Base-by-base conservation (phyloP, 2,888 invertebrate species). In the Celastrina argiolus region DNA sequence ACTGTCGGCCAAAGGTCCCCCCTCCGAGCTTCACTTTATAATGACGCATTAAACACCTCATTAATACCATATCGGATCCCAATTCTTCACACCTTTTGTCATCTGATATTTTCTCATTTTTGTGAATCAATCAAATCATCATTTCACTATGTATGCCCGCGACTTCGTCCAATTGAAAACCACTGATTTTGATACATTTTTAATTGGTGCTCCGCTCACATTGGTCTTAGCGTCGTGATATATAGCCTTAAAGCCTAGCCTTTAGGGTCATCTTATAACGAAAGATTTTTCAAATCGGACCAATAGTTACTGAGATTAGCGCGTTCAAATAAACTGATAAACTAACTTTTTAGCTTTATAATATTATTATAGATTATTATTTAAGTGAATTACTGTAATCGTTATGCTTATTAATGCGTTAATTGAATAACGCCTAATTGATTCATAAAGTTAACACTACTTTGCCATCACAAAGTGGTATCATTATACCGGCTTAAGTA, bases 41-140 rank as follows among this genome's bases (percentile, higher is more conserved):
- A 71, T 66, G 69, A 72, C 69, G 71, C 72, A 69, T 71, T 72
- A 69, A 74, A 70, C 64, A 70, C 67, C 71, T 74, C 72, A 66
- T 58, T 59, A 45, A 66, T 59, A 58, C 18, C 36, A 65, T 59
- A 66, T 66, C 34, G 59, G 59, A 61, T 59, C 36, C 10, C 36
- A 36, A 56, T 14, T 22, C 12, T 5, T 39, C 2, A 42, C 31
- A 45, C 59, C 59, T 61, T 66, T 66, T 66, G 66, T 66, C 66
- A 66, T 59, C 45, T 45, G 42, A 22, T 51, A 22, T 51, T 26
- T 4, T 51, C 18, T 18, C 45, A 45, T 45, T 10, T 18, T 45
- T 16, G 42, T n/a, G 18, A 18, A 8, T 31, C 31, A 36, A 8
- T 36, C 36, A 36, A 36, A 36, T 36, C 31, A 31, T 5, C n/a